Conservation (phyloP, 1,140 invertebrate genomes). For the Drosophila arizonae region DNA sequence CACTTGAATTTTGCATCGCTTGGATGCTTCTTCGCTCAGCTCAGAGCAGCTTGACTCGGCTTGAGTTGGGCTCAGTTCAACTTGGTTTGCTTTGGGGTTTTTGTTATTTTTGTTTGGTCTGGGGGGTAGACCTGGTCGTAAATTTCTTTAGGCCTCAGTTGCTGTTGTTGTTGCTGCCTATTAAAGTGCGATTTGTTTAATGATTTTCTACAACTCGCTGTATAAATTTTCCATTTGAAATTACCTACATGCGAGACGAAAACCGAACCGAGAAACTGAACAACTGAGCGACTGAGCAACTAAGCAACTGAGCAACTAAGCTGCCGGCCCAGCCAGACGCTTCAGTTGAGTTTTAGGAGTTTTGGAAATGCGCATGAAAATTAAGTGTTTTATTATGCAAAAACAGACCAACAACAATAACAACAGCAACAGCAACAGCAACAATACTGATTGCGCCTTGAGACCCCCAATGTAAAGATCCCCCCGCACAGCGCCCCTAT, state of each 20-base stretch:
- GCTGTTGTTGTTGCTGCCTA: slow-evolving; percentile 64
- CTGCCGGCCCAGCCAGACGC: slow-evolving; percentile 2
- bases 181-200: slow-evolving; percentile 82
- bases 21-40: slow-evolving; percentile 65
- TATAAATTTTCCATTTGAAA: slow-evolving; percentile 80
- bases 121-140: slow-evolving; percentile 55
- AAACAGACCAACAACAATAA: slow-evolving; percentile 26
- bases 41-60: slow-evolving; percentile 23
- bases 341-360: slow-evolving; percentile 46
- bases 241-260: slow-evolving; percentile 65
- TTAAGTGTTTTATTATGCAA: slow-evolving; percentile 82
- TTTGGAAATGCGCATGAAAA: slow-evolving; percentile 78
- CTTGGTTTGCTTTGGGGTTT: slow-evolving; percentile 41
- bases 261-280: slow-evolving; percentile 15
- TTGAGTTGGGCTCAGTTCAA: slow-evolving; percentile 50
- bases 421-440: slow-evolving; percentile 8
- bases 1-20: slow-evolving; percentile 77
- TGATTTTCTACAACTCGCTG: slow-evolving; percentile 78
- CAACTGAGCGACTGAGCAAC: slow-evolving; percentile 13
- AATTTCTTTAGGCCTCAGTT: slow-evolving; percentile 64
- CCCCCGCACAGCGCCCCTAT: neutral
- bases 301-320: too few relatives aligned
- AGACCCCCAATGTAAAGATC: slow-evolving; percentile 28
- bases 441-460: slow-evolving; percentile 64
- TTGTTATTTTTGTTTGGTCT: slow-evolving; percentile 30